Evolutionary conservation across 2,888 invertebrate genomes (phyloP).

Genomic region (Hydropsyche betteni): DNA sequence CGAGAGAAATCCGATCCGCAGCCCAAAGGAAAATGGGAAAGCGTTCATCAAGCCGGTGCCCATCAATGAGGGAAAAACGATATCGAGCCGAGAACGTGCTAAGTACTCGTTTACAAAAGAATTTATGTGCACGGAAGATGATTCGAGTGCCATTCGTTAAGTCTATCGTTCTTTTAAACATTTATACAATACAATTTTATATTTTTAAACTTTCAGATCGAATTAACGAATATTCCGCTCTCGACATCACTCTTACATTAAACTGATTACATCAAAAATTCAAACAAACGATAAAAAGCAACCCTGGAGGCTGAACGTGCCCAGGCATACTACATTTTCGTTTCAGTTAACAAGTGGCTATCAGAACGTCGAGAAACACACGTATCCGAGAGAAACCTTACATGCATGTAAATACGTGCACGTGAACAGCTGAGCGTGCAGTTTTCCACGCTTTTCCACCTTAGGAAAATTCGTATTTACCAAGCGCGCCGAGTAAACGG

Average conservation of each 20-base stretch:
- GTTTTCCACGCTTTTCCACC: slow-evolving; percentile 11
- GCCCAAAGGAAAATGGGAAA: slow-evolving; percentile 17
- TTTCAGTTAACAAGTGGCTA: neutral
- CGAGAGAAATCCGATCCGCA: slow-evolving; percentile 26
- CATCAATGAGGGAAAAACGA: slow-evolving; percentile 17
- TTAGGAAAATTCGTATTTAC: neutral
- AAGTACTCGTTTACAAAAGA: neutral
- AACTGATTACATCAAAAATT: too few relatives aligned
- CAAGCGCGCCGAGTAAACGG: neutral
- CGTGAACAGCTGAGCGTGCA: slow-evolving; percentile 1
- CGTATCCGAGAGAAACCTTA: neutral
- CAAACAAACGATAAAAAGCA: too few relatives aligned
- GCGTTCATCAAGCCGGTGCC: slow-evolving; percentile 5
- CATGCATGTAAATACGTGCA: neutral
- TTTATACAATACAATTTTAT: too few relatives aligned
- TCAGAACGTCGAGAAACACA: neutral
- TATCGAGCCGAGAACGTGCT: neutral
- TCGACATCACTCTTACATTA: too few relatives aligned
- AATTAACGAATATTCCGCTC: too few relatives aligned
- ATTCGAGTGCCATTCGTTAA: too few relatives aligned
- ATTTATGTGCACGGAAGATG: too few relatives aligned
- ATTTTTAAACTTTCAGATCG: too few relatives aligned
- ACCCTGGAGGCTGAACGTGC: too few relatives aligned
- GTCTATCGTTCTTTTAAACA: too few relatives aligned
- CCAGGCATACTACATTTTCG: too few relatives aligned